Percentiles rank a stretch among this genome's conserved stretches.
Evolutionary conservation across 2,113 vertebrate species (phyloP).

Genomic region (Macquaria ambigua): DNA sequence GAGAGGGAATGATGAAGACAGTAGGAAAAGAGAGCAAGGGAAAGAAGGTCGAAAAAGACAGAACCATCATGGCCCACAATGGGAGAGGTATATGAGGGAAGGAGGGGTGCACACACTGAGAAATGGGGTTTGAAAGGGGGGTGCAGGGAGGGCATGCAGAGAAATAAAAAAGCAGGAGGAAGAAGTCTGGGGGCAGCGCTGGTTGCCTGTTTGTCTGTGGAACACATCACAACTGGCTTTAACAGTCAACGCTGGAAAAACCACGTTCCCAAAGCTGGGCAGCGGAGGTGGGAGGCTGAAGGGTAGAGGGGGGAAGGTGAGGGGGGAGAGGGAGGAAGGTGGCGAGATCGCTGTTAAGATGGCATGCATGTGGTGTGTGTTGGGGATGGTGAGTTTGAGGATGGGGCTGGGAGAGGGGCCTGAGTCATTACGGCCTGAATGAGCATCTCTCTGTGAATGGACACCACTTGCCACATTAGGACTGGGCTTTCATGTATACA

Average conservation of each 20-base stretch:
- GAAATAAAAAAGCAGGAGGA: conserved; percentile 72
- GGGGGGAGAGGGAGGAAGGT: not conserved
- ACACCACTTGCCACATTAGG: conserved; percentile 51
- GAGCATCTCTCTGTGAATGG: conserved; percentile 59
- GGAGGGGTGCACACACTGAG: conserved; percentile 51
- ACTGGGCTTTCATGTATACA: conserved; percentile 63
- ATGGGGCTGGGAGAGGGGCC: conserved; percentile 42
- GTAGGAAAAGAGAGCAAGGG: conserved; percentile 9
- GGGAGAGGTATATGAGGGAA: conserved; percentile 43
- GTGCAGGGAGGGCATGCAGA: conserved; percentile 68
- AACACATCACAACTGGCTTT: conserved; percentile 88
- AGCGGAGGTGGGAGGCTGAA: not conserved
- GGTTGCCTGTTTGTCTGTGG: conserved; percentile 99
- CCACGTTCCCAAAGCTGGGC: conserved; percentile 78
- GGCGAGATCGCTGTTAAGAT: conserved; percentile 35
- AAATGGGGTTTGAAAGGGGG: conserved; percentile 44
- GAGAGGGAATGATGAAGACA: conserved; percentile 31
- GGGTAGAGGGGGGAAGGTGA: not conserved
- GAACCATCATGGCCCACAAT: conserved; percentile 38
- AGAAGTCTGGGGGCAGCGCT: conserved; percentile 91
- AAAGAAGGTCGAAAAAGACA: not conserved
- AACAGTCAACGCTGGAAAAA: conserved; percentile 85
- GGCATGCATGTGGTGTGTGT: conserved; percentile 45
- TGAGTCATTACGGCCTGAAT: conserved; percentile 65
- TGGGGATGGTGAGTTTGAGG: conserved; percentile 34